Evolutionary conservation across 2,113 vertebrate species (phyloP), one percentile per base, ranked within the genome.

Genomic region (Propithecus coquereli): DNA sequence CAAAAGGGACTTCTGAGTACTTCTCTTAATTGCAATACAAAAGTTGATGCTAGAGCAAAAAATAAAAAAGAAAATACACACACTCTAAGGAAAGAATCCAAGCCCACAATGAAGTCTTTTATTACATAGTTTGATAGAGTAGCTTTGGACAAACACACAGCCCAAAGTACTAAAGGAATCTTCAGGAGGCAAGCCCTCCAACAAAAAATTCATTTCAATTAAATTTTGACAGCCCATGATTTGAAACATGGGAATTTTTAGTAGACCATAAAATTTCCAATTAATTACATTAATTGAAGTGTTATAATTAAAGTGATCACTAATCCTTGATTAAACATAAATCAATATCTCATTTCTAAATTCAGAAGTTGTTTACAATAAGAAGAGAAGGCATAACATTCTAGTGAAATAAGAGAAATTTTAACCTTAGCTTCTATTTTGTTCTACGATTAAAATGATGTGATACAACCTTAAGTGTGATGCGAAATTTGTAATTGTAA

Each of bases 261-360:
- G 47, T 65, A 80, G 57, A 91, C 30, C 22, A 85, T 97, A 81
- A 97, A 93, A 54, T 57, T 80, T 34, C 22, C 47, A 95, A 96
- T 92, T 95, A 97, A 94, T 94, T 87, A 52, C 4, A 80, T 90
- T 86, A 84, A 76, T 87, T 93, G 87, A 92, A 85, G 2, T 3
- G 73, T 81, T 95, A 90, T 95, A 93, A 94, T 90, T 96, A 92
- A 92, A 84, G 8, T 43, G 45, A 85, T 92, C 61, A 96, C 88
- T 94, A 93, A 37, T 92, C 17, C 52, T 84, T 92, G 22, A 85
- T 85, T 94, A 96, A 96, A 87, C 61, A 95, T 94, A 94, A 92
- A 97, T 94, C 70, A 61, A n/a, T 87, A 96, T 37, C 65, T 61
- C 52, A 77, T 90, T 95, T 93, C 27, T 77, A 93, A 94, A 87